Percentiles rank a stretch among this genome's conserved stretches.
phyloP scores from a whole-genome alignment of 1,140 invertebrate genomes.

The Atta texana region DNA sequence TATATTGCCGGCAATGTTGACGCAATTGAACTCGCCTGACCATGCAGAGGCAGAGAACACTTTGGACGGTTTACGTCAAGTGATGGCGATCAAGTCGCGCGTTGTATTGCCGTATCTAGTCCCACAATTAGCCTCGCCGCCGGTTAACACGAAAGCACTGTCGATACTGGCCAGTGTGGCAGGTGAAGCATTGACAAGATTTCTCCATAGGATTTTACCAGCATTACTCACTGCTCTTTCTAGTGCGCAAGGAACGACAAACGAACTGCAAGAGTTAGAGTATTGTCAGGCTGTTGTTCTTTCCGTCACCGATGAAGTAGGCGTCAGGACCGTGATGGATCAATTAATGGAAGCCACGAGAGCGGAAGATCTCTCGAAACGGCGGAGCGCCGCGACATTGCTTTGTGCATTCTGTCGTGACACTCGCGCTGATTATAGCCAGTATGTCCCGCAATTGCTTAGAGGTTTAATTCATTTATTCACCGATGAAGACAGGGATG shows the following conservation, averaged over 20 bases:
- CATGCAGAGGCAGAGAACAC: constrained; percentile 92
- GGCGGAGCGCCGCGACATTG: constrained; percentile 94
- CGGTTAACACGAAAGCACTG: constrained; percentile 96
- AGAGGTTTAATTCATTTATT: constrained; percentile 95
- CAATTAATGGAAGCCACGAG: constrained; percentile 94
- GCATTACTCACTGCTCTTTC: constrained; percentile 94
- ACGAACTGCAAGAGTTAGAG: constrained; percentile 93
- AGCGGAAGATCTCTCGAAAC: constrained; percentile 88
- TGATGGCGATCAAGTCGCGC: constrained; percentile 98
- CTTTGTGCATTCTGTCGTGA: constrained; percentile 96
- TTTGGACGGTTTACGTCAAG: constrained; percentile 97
- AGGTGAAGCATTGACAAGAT: constrained; percentile 96
- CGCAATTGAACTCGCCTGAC: constrained; percentile 93
- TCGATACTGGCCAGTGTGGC: constrained; percentile 97
- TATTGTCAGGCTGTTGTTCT: constrained; percentile 97
- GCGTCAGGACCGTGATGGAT: constrained; percentile 95
- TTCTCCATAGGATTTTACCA: constrained; percentile 96
- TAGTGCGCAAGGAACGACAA: constrained; percentile 89
- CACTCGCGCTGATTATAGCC: constrained; percentile 93
- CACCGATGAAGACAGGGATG: constrained; percentile 92
- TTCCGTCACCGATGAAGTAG: constrained; percentile 95
- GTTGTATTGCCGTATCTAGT: constrained; percentile 98
- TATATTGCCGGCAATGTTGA: constrained; percentile 96
- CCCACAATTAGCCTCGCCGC: constrained; percentile 95
- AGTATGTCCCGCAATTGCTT: constrained; percentile 95